Base-by-base conservation (phyloP, 2,888 invertebrate genomes). In the Saturnia japonica region DNA sequence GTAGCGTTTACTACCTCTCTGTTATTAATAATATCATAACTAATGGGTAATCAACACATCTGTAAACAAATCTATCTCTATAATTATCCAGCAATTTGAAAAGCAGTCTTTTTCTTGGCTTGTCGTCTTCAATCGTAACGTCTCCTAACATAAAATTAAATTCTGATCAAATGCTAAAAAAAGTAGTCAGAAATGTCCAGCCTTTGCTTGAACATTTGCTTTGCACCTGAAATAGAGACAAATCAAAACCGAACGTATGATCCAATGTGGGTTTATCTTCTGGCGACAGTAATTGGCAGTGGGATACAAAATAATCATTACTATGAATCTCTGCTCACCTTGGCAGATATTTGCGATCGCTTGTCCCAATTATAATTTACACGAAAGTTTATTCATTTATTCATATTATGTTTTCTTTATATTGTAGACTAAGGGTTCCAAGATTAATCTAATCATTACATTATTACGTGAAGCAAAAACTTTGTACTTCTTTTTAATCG, bases 281-380 rank as follows among this genome's bases (percentile, higher is more conserved):
- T 62, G 19, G 34, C 62, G 7, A 28, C 11, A 34, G 34, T 34
- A 28, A 34, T 62, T 62, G 62, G 34, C 62, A 62, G 62, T 62
- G 62, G 1, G 62, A 62, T 6, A 14, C 7, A 34, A 34, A 62
- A 62, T 62, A 62, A 3, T 22, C 34, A 4, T 14, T 7, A 12
- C 62, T 62, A 62, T 28, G 62, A 62, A 12, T 54, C 22, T 54
- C 54, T 54, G 11, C 22, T 54, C 54, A 62, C 62, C 62, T 62
- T 62, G 62, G 62, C 28, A 16, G 62, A 62, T 11, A 25, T 57
- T 25, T 34, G 62, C 34, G 34, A 62, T 62, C 54, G 16, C 16
- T 12, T 6, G 4, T 57, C 57, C 11, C 25, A 25, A 28, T 34
- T 34, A 28, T 34, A 34, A 34, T 34, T 12, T 28, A 62, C 28